Conservation (phyloP, 2,797 vertebrate species). For the Acanthurus tractus region DNA sequence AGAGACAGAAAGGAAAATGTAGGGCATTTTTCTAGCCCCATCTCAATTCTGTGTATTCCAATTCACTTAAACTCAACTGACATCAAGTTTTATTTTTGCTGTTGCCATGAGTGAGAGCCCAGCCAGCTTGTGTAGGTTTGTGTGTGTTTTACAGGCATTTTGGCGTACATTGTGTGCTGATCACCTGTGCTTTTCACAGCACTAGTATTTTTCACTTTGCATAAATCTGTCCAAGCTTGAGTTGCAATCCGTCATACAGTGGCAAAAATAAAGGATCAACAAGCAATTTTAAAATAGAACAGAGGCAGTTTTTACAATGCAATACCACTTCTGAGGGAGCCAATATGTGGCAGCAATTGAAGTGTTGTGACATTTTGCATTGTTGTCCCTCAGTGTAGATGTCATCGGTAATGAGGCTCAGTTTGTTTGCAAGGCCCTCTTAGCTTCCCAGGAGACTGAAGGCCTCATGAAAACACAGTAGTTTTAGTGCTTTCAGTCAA, state of each 20-base stretch:
- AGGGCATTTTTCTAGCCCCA: neutral
- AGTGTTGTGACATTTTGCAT: constrained; percentile 72
- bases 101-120: neutral
- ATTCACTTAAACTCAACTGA: neutral
- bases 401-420: constrained; percentile 75
- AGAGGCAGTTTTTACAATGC: constrained; percentile 28
- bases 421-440: constrained; percentile 41
- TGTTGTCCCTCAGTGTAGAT: constrained; percentile 67
- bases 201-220: neutral
- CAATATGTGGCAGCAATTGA: constrained; percentile 58
- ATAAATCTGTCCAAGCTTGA: constrained; percentile 32
- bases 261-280: constrained; percentile 34
- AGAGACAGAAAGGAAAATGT: neutral
- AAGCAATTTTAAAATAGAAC: constrained; percentile 64
- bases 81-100: neutral
- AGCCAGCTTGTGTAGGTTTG: neutral
- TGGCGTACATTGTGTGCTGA: constrained; percentile 6
- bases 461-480: constrained; percentile 52
- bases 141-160: neutral
- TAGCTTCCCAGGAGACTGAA: constrained; percentile 59
- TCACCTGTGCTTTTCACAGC: constrained; percentile 29
- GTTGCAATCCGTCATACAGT: constrained; percentile 20
- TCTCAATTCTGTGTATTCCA: neutral
- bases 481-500: constrained; percentile 66
- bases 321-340: constrained; percentile 32